Conservation (phyloP, 1,140 invertebrate genomes). For the Drosophila simulans region DNA sequence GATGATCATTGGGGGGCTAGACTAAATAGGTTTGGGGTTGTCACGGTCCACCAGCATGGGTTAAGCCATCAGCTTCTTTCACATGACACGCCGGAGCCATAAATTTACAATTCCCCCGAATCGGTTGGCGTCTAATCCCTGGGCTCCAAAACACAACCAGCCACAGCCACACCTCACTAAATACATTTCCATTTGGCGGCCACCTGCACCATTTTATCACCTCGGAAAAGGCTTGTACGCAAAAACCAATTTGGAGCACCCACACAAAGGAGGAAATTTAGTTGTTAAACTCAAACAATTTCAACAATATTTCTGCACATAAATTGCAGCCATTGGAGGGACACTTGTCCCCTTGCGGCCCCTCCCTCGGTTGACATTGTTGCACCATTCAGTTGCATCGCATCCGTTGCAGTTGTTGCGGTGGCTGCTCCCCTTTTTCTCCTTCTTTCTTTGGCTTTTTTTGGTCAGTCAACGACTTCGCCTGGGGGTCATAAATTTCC, state of each 20-base stretch:
- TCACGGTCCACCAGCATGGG: conserved; percentile 14
- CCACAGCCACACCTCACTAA: conserved; percentile 42
- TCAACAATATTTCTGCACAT: conserved; percentile 77
- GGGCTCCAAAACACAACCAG: conserved; percentile 30
- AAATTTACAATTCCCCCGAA: conserved; percentile 52
- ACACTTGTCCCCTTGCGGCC: conserved; percentile 32
- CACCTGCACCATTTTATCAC: conserved; percentile 77
- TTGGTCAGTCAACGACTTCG: conserved; percentile 42
- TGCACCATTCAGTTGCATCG: conserved; percentile 64
- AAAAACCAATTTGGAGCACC: conserved; percentile 76
- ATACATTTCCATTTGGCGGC: conserved; percentile 44
- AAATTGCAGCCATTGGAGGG: conserved; percentile 62
- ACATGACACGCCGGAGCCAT: conserved; percentile 61
- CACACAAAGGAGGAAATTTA: conserved; percentile 70
- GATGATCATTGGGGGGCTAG: conserved; percentile 39
- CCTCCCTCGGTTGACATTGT: conserved; percentile 61
- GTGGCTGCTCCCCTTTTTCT: conserved; percentile 52
- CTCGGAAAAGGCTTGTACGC: conserved; percentile 30
- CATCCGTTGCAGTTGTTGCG: conserved; percentile 62
- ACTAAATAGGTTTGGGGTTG: conserved; percentile 26
- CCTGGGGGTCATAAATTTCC: conserved; percentile 79
- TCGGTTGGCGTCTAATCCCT: conserved; percentile 40
- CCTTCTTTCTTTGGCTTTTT: conserved; percentile 35
- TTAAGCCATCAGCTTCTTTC: conserved; percentile 59
- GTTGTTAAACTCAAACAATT: conserved; percentile 80